Evolutionary conservation across 2,113 vertebrate species (phyloP).

Genomic region (Uria lomvia): DNA sequence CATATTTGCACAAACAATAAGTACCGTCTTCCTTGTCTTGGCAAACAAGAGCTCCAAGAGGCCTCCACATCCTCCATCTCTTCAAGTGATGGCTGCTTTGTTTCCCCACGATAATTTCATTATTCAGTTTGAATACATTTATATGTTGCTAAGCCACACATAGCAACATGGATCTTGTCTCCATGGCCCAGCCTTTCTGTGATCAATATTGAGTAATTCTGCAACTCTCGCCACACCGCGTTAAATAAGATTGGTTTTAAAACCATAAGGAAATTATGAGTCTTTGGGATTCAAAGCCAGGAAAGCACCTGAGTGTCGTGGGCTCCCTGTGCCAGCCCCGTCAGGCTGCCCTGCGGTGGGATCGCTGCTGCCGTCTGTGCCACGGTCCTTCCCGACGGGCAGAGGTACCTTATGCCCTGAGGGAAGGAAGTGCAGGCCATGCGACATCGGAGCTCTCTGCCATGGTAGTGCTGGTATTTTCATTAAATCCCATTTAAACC

Average conservation of each 20-base stretch:
- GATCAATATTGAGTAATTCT: constrained; percentile 32
- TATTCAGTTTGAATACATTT: constrained; percentile 68
- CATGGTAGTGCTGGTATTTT: not conserved
- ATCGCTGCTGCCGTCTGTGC: accelerated
- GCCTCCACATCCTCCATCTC: constrained; percentile 56
- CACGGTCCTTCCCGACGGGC: accelerated
- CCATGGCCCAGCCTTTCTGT: constrained; percentile 19
- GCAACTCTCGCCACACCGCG: not conserved
- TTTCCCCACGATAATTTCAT: constrained; percentile 72
- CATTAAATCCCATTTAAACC: not conserved
- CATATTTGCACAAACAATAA: constrained; percentile 69
- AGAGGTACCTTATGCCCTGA: not conserved
- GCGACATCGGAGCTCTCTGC: accelerated
- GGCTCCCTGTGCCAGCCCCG: not conserved
- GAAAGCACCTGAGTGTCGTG: not conserved
- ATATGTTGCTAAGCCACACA: constrained; percentile 70
- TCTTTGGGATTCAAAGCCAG: not conserved
- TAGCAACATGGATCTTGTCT: constrained; percentile 65
- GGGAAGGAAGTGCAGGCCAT: not conserved
- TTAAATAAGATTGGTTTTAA: not conserved
- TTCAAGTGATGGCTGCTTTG: constrained; percentile 69
- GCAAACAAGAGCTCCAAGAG: constrained; percentile 64
- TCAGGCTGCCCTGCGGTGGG: accelerated
- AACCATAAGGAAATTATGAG: not conserved
- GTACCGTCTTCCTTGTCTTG: constrained; percentile 54